phyloP scores from a whole-genome alignment of 2,797 vertebrate species.

The Ispidina lecontei region DNA sequence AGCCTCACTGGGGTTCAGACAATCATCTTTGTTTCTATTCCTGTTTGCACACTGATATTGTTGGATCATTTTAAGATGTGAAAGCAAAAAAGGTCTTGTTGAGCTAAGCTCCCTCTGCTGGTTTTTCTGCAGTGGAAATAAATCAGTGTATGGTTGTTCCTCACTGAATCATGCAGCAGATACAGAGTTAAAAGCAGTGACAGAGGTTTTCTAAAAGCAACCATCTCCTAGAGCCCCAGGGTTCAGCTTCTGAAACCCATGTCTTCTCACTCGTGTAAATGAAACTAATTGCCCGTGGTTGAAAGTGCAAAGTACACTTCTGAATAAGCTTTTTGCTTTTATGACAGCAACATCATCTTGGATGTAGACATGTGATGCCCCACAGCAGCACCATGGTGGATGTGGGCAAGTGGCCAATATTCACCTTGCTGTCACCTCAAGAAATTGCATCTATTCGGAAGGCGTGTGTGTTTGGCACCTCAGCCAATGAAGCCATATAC shows the following conservation, averaged over 20 bases:
- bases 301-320: neutral
- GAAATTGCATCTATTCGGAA: slow-evolving; percentile 87
- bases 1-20: neutral
- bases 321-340: neutral
- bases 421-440: slow-evolving; percentile 89
- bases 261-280: neutral
- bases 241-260: neutral
- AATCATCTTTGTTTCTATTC: neutral
- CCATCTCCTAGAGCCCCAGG: neutral
- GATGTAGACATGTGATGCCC: slow-evolving; percentile 42
- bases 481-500: slow-evolving; percentile 93
- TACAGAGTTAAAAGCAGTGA: neutral
- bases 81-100: neutral
- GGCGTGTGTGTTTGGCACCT: slow-evolving; percentile 91
- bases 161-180: neutral
- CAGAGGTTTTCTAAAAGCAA: neutral
- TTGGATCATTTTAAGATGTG: neutral
- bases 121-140: neutral
- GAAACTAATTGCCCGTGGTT: neutral
- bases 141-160: neutral
- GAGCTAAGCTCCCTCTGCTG: neutral
- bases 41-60: neutral
- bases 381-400: slow-evolving; percentile 87
- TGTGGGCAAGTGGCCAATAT: slow-evolving; percentile 94
- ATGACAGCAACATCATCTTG: slow-evolving; percentile 30